Base-by-base conservation (phyloP, 2,797 vertebrate species). In the Neosalanx taihuensis region DNA sequence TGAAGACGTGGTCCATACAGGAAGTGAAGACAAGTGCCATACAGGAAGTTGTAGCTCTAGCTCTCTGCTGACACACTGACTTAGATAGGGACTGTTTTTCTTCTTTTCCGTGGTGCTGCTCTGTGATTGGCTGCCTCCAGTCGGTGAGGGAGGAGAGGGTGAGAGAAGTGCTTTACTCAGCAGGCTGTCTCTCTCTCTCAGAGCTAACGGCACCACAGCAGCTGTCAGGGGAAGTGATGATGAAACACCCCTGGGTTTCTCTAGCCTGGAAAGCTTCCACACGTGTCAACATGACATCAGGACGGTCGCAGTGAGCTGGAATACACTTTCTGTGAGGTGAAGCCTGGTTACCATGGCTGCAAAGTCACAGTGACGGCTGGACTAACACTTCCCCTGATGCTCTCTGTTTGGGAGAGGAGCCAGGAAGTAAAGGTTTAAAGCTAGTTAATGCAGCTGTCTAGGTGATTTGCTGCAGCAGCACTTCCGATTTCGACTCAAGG, bases 381-480 rank as follows among this genome's bases (percentile, higher is more conserved):
- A 68, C 5, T n/a, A 58, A 58, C 35, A 35, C 65, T 26, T 35
- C 23, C 35, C 2, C 18, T 56, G 58, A 53, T 46, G 56, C 58
- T 62, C 56, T 56, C 41, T 56, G 37, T 67, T 61, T 67, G 10
- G 71, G 51, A 68, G 33, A 29, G 6, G 9, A 15, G 29, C 30
- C n/a, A 30, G 37, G 26, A 10, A 31, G 26, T 30, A 15, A 41
- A n/a, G 9, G 18, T 60, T 29, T 9, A 57, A 5, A n/a, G 26
- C 31, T 5, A 20, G 66, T 33, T 33, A 67, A n/a, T 2, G 51
- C 26, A 56, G 33, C 49, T 5, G 20, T 57, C n/a, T 58, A 29
- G 20, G 23, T 17, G 23, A 7, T 13, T 46, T 60, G 12, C 33
- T 26, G 33, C 10, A 41, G n/a, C 6, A 6, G n/a, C n/a, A 26